phyloP scores from a whole-genome alignment of 2,888 invertebrate genomes.

The Eilema caniola region DNA sequence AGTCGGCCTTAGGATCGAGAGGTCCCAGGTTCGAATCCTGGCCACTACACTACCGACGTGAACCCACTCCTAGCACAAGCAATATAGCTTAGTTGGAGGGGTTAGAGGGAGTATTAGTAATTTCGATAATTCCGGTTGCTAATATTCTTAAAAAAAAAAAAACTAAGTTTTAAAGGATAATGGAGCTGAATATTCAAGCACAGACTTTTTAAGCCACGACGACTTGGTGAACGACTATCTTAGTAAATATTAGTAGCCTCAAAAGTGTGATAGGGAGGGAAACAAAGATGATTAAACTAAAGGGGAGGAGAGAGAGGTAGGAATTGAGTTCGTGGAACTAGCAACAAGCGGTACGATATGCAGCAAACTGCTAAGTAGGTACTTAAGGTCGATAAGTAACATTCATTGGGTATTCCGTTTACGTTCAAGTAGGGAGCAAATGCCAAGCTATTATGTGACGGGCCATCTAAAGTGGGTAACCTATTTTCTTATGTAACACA shows the following conservation, averaged over 20 bases:
- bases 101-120: too few species aligned
- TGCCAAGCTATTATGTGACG: conserved; percentile 11
- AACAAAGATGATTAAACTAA: background rate
- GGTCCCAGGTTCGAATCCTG: too few species aligned
- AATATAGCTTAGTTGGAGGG: too few species aligned
- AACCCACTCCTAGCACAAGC: too few species aligned
- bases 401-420: conserved; percentile 4
- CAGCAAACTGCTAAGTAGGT: background rate
- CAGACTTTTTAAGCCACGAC: too few species aligned
- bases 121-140: too few species aligned
- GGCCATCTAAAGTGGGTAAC: conserved; percentile 42
- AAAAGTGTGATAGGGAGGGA: background rate
- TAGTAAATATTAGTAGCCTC: background rate
- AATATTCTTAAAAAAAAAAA: too few species aligned
- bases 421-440: conserved; percentile 6
- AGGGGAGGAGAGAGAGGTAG: background rate
- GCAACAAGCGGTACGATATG: background rate
- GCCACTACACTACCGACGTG: too few species aligned
- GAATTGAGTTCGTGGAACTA: background rate
- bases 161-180: too few species aligned
- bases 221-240: background rate
- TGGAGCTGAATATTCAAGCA: too few species aligned
- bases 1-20: too few species aligned
- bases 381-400: background rate
- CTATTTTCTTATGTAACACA: conserved; percentile 34